Percentiles rank a stretch among this genome's conserved stretches.
These are phyloP conservation scores for Thinocorus orbignyianus DNA, from an alignment of 2,113 vertebrate genomes.

Conservation along the genomic window DNA sequence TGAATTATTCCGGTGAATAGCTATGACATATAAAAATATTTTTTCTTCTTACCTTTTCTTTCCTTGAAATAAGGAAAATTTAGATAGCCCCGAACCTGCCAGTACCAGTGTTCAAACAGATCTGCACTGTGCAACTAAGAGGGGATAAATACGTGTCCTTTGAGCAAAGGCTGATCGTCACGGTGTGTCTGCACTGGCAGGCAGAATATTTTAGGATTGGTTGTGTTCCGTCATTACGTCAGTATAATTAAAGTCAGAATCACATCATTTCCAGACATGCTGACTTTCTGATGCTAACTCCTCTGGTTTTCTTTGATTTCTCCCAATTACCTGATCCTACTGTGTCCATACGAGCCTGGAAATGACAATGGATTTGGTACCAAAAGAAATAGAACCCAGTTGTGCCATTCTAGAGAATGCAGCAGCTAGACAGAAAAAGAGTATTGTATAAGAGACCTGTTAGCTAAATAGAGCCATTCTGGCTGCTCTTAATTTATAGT, in stretches of 20 bases:
- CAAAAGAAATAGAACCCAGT: not conserved
- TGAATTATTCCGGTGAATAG: not conserved
- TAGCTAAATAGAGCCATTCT: not conserved
- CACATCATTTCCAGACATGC: not conserved
- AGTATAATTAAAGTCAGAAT: not conserved
- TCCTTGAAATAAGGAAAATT: not conserved
- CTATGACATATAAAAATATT: not conserved
- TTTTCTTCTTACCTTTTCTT: not conserved
- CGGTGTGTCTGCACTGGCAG: not conserved
- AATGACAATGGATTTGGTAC: not conserved
- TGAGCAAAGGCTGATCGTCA: not conserved
- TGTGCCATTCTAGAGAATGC: not conserved
- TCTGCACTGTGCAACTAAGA: not conserved
- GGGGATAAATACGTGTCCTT: not conserved
- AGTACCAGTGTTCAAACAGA: not conserved
- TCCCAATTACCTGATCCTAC: not conserved
- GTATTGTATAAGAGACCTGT: not conserved
- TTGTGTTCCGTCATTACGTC: not conserved
- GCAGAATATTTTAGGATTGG: not conserved
- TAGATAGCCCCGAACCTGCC: not conserved
- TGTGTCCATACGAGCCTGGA: not conserved
- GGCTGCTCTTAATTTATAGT: not conserved
- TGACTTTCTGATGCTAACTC: not conserved
- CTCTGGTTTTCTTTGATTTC: not conserved
- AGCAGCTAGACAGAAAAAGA: not conserved